Base-by-base conservation (phyloP, 2,888 invertebrate species). In the Euspilapteryx auroguttella region DNA sequence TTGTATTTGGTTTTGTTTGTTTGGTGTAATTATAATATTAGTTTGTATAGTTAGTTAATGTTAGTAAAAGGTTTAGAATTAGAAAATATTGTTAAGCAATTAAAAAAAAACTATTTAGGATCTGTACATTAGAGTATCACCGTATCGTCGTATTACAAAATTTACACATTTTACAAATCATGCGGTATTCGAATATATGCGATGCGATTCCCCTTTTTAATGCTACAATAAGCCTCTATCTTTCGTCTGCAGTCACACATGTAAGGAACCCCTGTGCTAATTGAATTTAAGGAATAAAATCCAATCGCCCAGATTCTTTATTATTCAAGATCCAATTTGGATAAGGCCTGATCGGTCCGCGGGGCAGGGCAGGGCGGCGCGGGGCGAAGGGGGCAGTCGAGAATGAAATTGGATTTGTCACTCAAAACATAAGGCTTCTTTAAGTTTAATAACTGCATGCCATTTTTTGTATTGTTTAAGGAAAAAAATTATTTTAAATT, bases 321-420 rank as follows among this genome's bases (percentile, higher is more conserved):
- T 77, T 77, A 77, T 76, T 77, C 77, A 76, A 76, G 77, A 77
- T 77, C 75, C 77, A 77, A 77, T 77, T 77, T 77, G 77, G 77
- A 77, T 77, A 77, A 76, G 73, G 73, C 64, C 66, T 71, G 73
- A 73, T 71, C 71, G 73, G 73, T 59, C 66, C 59, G 55, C 52
- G 52, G 52, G 49, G 47, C n/a, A n/a, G n/a, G n/a, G 51, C 47
- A 54, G 45, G 41, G 53, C 40, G 51, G 51, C 47, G 43, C 41
- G 48, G 45, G 55, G 51, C 41, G 48, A 45, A 54, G 51, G 61
- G 66, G 68, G 64, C 63, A 69, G 61, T 56, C 61, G 64, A 63
- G 66, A 71, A 71, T 73, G 69, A 73, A 75, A 75, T 75, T 75
- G 73, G 71, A 57, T 71, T 73, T 75, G 73, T 75, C 75, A 75